These are phyloP conservation scores for Hypercompe scribonia DNA, from an alignment of 2,888 invertebrate genomes.

Conservation along the genomic window DNA sequence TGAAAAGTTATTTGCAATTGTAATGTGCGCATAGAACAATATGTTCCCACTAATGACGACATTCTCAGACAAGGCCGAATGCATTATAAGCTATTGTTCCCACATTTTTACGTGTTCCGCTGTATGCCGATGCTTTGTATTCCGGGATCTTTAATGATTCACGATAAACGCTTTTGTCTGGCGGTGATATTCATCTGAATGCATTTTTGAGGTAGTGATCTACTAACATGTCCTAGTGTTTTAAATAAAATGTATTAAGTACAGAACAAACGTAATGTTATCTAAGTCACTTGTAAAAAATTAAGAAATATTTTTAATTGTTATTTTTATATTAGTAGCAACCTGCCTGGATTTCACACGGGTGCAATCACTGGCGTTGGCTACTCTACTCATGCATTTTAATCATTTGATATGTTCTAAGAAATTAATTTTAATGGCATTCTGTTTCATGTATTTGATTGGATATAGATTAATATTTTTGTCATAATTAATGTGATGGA, in stretches of 20 bases:
- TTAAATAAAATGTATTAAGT: not conserved
- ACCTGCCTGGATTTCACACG: no score
- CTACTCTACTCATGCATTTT: no score
- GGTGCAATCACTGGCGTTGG: no score
- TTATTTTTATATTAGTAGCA: no score
- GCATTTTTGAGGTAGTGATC: not conserved
- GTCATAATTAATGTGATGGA: no score
- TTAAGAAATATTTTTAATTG: no score
- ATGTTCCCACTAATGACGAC: constrained; percentile 5
- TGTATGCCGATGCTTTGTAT: constrained; percentile 12
- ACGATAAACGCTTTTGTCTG: constrained; percentile 1
- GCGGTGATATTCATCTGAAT: not conserved
- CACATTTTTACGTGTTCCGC: constrained; percentile 15
- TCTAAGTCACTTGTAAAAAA: no score
- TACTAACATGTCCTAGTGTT: not conserved
- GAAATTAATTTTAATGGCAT: no score
- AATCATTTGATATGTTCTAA: no score
- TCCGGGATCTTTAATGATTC: constrained; percentile 18
- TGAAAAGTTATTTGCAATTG: not conserved
- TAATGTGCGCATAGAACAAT: constrained; percentile 17
- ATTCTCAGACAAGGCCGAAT: constrained; percentile 14
- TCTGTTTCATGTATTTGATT: no score
- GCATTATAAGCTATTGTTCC: constrained; percentile 22
- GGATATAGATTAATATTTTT: no score
- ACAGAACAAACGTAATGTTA: no score